Percentiles rank a stretch among this genome's conserved stretches.
Conservation (phyloP, 2,888 invertebrate species). For the Scaptomyza parva region DNA sequence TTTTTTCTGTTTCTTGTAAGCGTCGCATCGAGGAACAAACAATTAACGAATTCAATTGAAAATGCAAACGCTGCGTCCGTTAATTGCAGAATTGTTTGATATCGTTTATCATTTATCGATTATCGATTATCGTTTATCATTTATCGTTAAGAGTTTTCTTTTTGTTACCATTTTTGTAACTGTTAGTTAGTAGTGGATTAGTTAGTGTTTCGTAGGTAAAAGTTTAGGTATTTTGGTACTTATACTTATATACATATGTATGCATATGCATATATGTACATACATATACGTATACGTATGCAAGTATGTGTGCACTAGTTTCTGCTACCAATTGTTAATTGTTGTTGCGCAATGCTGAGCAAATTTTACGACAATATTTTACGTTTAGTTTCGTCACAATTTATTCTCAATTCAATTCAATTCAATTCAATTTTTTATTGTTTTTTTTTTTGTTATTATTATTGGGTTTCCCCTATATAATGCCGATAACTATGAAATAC, state of each 20-base stretch:
- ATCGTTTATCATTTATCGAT: slow-evolving; percentile 23
- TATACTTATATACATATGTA: slow-evolving; percentile 3
- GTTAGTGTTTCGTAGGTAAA: slow-evolving; percentile 14
- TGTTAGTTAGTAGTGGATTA: slow-evolving; percentile 44
- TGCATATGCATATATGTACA: background rate
- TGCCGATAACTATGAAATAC: background rate
- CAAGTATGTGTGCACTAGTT: slow-evolving; percentile 21
- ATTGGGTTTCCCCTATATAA: slow-evolving; percentile 13
- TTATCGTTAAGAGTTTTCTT: slow-evolving; percentile 20
- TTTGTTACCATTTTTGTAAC: slow-evolving; percentile 28
- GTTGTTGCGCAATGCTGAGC: slow-evolving; percentile 16
- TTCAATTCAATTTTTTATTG: slow-evolving; percentile 4
- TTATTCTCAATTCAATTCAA: slow-evolving; percentile 8
- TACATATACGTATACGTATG: slow-evolving; percentile 18
- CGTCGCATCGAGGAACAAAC: slow-evolving; percentile 79
- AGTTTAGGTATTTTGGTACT: slow-evolving; percentile 1
- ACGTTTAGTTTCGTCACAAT: slow-evolving; percentile 33
- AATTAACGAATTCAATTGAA: slow-evolving; percentile 53
- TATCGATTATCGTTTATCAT: slow-evolving; percentile 2
- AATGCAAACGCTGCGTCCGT: slow-evolving; percentile 31
- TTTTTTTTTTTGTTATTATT: slow-evolving; percentile 33
- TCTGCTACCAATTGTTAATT: slow-evolving; percentile 21
- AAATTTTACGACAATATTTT: slow-evolving; percentile 33
- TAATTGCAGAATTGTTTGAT: slow-evolving; percentile 9
- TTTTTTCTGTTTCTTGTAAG: slow-evolving; percentile 35